Evolutionary conservation across 1,140 invertebrate species (phyloP).

Genomic region (Rhagoletis pomonella): DNA sequence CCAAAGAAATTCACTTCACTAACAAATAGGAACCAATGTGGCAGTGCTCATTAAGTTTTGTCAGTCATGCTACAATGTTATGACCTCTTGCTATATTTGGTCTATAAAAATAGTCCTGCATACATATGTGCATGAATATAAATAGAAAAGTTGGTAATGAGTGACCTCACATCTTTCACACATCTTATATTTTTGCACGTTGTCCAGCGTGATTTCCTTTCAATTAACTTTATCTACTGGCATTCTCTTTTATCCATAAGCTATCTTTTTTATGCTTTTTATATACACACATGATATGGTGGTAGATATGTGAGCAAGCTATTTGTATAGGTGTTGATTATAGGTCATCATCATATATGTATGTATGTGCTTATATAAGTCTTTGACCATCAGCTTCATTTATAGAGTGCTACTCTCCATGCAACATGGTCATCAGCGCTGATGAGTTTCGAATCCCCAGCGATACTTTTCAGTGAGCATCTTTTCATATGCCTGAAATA

Average conservation of each 20-base stretch:
- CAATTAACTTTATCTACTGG: conserved; percentile 52
- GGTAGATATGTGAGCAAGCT: no score
- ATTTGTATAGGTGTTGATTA: no score
- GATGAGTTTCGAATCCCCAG: conserved; percentile 33
- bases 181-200: not conserved
- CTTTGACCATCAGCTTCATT: conserved; percentile 4
- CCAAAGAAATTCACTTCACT: not conserved
- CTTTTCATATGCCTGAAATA: not conserved
- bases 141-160: no score
- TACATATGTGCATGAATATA: no score
- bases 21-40: not conserved
- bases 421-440: conserved; percentile 2
- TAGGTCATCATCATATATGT: not conserved
- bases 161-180: not conserved
- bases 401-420: conserved; percentile 20
- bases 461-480: conserved; percentile 4
- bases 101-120: not conserved
- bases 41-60: not conserved
- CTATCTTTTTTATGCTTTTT: no score
- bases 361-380: not conserved
- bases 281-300: no score
- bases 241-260: no score
- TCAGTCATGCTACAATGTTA: not conserved
- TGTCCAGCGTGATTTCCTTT: conserved; percentile 32
- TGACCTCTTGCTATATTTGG: not conserved